phyloP scores from a whole-genome alignment of 2,888 invertebrate genomes.

The Leptinotarsa peninsularis region DNA sequence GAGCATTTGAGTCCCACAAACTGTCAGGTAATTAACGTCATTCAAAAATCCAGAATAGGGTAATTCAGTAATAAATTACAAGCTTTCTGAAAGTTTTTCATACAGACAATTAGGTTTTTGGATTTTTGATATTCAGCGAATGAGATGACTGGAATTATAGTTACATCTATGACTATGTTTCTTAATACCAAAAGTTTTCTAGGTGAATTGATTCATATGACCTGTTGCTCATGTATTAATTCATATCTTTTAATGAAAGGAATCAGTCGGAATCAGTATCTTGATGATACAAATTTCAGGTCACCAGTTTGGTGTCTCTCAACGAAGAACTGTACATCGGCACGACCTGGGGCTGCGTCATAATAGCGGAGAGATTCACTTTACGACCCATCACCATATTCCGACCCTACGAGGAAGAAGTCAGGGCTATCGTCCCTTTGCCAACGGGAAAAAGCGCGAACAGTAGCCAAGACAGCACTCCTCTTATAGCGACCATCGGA shows the following conservation, averaged over 20 bases:
- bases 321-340: conserved; percentile 86
- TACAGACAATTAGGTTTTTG: too few relatives aligned
- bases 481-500: conserved; percentile 72
- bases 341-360: conserved; percentile 94
- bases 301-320: conserved; percentile 77
- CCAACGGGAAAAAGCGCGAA: conserved; percentile 50
- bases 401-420: conserved; percentile 88
- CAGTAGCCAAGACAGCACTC: conserved; percentile 55
- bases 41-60: neutral
- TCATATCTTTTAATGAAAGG: too few relatives aligned
- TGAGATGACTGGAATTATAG: too few relatives aligned
- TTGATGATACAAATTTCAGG: conserved; percentile 60
- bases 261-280: neutral
- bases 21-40: conserved; percentile 71
- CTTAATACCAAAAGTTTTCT: too few relatives aligned
- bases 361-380: conserved; percentile 85
- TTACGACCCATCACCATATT: conserved; percentile 92
- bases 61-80: neutral
- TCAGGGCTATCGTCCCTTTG: conserved; percentile 74
- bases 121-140: too few relatives aligned
- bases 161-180: too few relatives aligned
- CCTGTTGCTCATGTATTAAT: too few relatives aligned
- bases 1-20: conserved; percentile 84
- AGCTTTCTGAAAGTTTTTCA: too few relatives aligned
- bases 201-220: too few relatives aligned